Evolutionary conservation across 1,140 invertebrate species (phyloP), one percentile per base, ranked within the genome.

Genomic region (Sycophaga agraensis): DNA sequence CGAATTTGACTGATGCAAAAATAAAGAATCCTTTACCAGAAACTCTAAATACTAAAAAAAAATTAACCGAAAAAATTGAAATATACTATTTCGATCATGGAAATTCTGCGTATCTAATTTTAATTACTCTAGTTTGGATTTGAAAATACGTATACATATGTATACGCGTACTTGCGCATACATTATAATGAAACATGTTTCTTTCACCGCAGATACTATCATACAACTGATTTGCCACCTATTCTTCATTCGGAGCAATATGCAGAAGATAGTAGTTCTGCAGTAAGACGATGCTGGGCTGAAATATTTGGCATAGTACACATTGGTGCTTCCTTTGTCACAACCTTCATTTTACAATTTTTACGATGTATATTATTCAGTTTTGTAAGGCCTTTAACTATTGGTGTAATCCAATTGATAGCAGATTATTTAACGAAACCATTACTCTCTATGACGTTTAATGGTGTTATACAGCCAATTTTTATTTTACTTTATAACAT

Each of bases 31-130:
- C n/a, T n/a, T n/a, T n/a, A n/a, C n/a, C 19, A 19, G n/a, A 57
- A 58, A 43, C 11, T 16, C 12, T 12, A 53, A 37, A 40, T 35
- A n/a, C 28, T 19, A 11, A 49, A 43, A 58, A 12, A 3, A 31
- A 60, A 12, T 12, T 39, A 9, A 4, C 46, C 11, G 79, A 83
- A 57, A 78, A 77, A 62, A 82, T 85, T 7, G 86, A 88, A 59
- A 82, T 87, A 39, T 88, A 88, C 72, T 87, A 86, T 43, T 88
- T 88, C 64, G 87, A 88, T 70, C 86, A 88, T 66, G 86, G 86
- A 39, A 85, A 84, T 66, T 82, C 85, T 4, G 83, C 83, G 75
- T 87, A 69, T 19, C 4, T 17, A n/a, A 34, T 35, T 4, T 50
- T 21, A 48, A 50, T n/a, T n/a, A n/a, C n/a, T n/a, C n/a, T n/a